Percentiles rank a stretch among this genome's conserved stretches.
Evolutionary conservation across 2,113 vertebrate genomes (phyloP).

Genomic region (Agapornis roseicollis): DNA sequence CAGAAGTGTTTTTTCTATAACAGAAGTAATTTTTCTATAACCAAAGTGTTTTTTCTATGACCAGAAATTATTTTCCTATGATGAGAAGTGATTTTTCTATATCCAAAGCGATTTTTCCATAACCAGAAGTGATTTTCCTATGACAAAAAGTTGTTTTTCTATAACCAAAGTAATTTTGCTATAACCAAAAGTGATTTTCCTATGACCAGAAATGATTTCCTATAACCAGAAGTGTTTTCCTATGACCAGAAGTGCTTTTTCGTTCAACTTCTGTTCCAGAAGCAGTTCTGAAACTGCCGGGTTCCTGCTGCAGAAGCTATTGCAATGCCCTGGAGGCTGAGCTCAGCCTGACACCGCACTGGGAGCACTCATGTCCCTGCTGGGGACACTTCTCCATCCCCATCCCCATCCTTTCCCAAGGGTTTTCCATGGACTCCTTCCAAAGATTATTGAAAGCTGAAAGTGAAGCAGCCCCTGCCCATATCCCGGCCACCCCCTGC

Average conservation of each 20-base stretch:
- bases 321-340: background rate
- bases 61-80: too few relatives aligned
- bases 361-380: fast-evolving
- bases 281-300: fast-evolving
- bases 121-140: too few relatives aligned
- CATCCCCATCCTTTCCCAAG: background rate
- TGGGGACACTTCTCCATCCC: background rate
- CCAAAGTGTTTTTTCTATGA: too few relatives aligned
- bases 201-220: too few relatives aligned
- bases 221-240: too few relatives aligned
- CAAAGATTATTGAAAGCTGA: background rate
- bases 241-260: background rate
- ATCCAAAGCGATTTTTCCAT: too few relatives aligned
- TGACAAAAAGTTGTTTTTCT: too few relatives aligned
- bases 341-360: background rate
- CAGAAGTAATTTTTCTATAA: too few relatives aligned
- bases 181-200: background rate
- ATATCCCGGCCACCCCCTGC: background rate
- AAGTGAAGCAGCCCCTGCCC: background rate
- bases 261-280: fast-evolving
- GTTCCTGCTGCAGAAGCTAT: background rate
- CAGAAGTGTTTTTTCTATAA: too few relatives aligned
- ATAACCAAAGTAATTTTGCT: too few relatives aligned
- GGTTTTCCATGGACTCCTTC: background rate
- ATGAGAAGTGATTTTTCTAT: too few relatives aligned